Percentiles rank a stretch among this genome's conserved stretches.
These are phyloP conservation scores for Camponotus fellah DNA, from an alignment of 2,888 invertebrate species.

Conservation along the genomic window DNA sequence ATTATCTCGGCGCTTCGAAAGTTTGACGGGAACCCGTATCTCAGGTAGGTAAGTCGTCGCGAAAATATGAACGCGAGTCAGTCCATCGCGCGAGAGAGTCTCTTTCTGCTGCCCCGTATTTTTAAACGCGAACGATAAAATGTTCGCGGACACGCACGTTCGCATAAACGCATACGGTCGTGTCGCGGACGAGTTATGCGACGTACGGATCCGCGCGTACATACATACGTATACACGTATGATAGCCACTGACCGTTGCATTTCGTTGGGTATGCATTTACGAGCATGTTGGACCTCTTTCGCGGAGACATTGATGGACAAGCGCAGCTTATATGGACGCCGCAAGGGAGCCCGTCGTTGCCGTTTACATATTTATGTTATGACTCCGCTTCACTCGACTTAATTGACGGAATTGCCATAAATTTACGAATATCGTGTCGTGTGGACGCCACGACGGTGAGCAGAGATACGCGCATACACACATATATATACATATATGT, in stretches of 20 bases:
- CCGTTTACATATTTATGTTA: constrained; percentile 86
- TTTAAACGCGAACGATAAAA: constrained; percentile 62
- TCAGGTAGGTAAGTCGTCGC: constrained; percentile 46
- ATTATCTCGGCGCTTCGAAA: constrained; percentile 48
- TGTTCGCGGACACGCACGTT: constrained; percentile 44
- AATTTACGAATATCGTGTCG: constrained; percentile 83
- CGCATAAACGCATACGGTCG: constrained; percentile 5
- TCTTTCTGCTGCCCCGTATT: constrained; percentile 20
- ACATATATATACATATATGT: constrained; percentile 1
- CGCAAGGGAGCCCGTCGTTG: constrained; percentile 76
- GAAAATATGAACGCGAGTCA: constrained; percentile 61
- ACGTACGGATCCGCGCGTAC: constrained; percentile 70
- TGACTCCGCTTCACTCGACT: constrained; percentile 84
- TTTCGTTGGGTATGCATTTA: constrained; percentile 81
- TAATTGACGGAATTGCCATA: constrained; percentile 85
- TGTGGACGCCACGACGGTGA: constrained; percentile 41
- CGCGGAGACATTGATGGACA: constrained; percentile 85
- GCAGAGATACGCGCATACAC: constrained; percentile 10
- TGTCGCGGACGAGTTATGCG: constrained; percentile 70
- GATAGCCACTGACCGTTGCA: constrained; percentile 82
- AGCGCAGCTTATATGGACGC: constrained; percentile 84
- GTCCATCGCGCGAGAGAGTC: constrained; percentile 10
- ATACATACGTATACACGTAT: constrained; percentile 78
- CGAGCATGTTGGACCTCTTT: constrained; percentile 80
- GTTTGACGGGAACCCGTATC: constrained; percentile 42